These are phyloP conservation scores for Araneus ventricosus DNA, from an alignment of 1,140 invertebrate species.

Conservation along the genomic window DNA sequence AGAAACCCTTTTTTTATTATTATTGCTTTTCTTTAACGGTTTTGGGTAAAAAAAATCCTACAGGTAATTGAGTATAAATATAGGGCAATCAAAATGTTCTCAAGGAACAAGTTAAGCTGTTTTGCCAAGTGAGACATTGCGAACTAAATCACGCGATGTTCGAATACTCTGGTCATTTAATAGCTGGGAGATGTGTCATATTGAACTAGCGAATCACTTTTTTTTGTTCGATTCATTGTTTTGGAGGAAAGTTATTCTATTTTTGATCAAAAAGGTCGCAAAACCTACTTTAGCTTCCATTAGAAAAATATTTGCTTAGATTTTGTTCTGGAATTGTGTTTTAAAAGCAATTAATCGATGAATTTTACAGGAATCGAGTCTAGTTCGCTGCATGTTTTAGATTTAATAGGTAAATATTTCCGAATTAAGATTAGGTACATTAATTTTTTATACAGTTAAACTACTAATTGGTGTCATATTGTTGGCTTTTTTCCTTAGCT, in stretches of 20 bases:
- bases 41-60: background rate
- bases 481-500: too few species aligned
- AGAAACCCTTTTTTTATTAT: background rate
- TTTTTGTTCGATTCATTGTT: background rate
- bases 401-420: too few species aligned
- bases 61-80: background rate
- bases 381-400: too few species aligned
- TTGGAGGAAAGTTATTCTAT: background rate
- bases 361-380: too few species aligned
- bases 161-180: background rate
- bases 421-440: too few species aligned
- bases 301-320: too few species aligned
- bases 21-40: slow-evolving; percentile 5
- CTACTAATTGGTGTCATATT: too few species aligned
- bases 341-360: too few species aligned
- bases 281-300: background rate
- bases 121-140: background rate
- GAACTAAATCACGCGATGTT: background rate
- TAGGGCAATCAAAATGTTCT: slow-evolving; percentile 26
- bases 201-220: background rate
- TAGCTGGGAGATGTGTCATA: background rate
- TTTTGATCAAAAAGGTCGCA: background rate
- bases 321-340: too few species aligned
- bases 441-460: too few species aligned
- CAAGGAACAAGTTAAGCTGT: slow-evolving; percentile 9